phyloP scores from a whole-genome alignment of 2,888 invertebrate genomes.

The Lasius platythorax region DNA sequence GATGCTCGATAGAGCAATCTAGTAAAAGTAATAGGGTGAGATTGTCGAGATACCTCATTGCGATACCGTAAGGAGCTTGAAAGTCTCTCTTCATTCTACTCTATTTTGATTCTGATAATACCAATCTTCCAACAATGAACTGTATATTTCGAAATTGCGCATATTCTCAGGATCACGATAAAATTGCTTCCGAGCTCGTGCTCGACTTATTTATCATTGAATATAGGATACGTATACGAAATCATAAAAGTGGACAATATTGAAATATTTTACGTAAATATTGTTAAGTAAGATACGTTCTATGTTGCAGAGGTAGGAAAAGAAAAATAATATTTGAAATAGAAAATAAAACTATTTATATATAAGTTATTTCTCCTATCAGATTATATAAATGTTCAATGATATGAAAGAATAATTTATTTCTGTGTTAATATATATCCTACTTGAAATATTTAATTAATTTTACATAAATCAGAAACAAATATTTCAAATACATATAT shows the following conservation, averaged over 20 bases:
- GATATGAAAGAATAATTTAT: too few species aligned
- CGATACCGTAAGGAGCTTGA: conserved; percentile 19
- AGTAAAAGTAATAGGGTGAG: conserved; percentile 25
- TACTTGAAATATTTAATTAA: too few species aligned
- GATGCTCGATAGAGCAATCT: conserved; percentile 49
- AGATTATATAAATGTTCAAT: too few species aligned
- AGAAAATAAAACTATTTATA: too few species aligned
- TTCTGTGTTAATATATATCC: too few species aligned
- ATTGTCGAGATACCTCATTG: conserved; percentile 9
- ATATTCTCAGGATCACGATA: background rate
- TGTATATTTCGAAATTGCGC: conserved; percentile 18
- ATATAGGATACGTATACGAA: background rate
- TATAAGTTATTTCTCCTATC: too few species aligned
- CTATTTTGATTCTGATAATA: conserved; percentile 19
- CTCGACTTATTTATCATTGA: background rate
- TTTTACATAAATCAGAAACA: too few species aligned
- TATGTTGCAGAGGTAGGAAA: too few species aligned
- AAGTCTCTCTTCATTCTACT: conserved; percentile 13
- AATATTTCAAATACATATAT: too few species aligned
- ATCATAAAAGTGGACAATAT: too few species aligned
- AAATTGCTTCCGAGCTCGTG: background rate
- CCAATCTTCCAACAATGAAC: conserved; percentile 26
- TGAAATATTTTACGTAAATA: background rate
- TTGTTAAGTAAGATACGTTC: too few species aligned
- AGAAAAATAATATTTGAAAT: too few species aligned